A percentile compares a stretch with the other conserved stretches of the same genome.
Conservation (phyloP, 1,140 invertebrate genomes). For the Magallana gigas region DNA sequence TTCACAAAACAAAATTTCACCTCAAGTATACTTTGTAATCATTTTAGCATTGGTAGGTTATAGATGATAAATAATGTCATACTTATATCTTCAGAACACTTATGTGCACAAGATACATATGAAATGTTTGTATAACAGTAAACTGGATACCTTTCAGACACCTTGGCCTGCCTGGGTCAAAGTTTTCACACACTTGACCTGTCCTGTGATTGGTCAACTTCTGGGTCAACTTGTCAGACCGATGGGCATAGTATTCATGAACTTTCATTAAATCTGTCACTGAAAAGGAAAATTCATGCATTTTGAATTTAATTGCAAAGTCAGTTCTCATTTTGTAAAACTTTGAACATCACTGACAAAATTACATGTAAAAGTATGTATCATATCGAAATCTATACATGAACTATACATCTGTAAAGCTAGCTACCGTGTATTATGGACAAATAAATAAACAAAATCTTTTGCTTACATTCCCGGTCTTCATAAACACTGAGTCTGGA, state of each 20-base stretch:
- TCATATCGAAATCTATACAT: too few species aligned
- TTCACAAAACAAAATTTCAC: not conserved
- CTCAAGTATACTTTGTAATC: not conserved
- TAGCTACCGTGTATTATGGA: too few species aligned
- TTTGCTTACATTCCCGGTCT: conserved; percentile 84
- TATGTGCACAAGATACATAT: not conserved
- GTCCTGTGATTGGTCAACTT: conserved; percentile 83
- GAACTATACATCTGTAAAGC: too few species aligned
- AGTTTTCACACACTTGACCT: conserved; percentile 84
- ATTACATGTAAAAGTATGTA: too few species aligned
- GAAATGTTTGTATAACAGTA: not conserved
- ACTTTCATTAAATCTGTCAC: conserved; percentile 80
- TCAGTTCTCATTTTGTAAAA: too few species aligned
- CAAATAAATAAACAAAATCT: too few species aligned
- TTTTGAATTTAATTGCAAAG: too few species aligned
- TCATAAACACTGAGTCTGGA: conserved; percentile 85
- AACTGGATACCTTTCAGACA: conserved; percentile 72
- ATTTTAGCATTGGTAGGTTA: too few species aligned
- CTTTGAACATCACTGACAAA: too few species aligned
- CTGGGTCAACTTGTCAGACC: conserved; percentile 84
- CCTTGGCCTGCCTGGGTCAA: conserved; percentile 82
- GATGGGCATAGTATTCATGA: conserved; percentile 86
- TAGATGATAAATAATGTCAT: too few species aligned
- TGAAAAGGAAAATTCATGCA: not conserved
- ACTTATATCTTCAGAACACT: too few species aligned